Percentiles rank a stretch among this genome's conserved stretches.
Conservation (phyloP, 64 coral and sea anemone genomes). For the Montipora efflorescens region DNA sequence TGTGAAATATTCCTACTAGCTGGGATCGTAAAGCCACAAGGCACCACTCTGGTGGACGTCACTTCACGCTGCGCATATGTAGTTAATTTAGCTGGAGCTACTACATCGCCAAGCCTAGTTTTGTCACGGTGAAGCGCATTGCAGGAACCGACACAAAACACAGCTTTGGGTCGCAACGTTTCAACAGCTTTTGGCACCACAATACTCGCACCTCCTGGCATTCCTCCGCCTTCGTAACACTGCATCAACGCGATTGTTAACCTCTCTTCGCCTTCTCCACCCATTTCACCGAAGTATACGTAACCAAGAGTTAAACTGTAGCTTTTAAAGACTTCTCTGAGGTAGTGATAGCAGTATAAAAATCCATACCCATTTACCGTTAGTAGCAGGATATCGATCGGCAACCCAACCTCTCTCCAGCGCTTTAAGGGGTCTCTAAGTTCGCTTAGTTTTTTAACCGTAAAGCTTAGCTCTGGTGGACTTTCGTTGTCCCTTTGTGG, state of each 20-base stretch:
- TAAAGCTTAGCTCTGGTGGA: neutral
- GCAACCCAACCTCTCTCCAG: neutral
- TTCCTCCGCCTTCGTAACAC: neutral
- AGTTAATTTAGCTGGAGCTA: slow-evolving; percentile 11
- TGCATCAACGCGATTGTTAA: neutral
- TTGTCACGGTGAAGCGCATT: neutral
- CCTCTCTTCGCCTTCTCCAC: neutral
- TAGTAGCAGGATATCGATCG: slow-evolving; percentile 5
- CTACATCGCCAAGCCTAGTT: neutral
- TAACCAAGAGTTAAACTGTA: neutral
- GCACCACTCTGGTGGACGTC: neutral
- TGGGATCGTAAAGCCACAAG: neutral
- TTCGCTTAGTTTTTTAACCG: neutral
- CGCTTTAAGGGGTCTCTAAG: neutral
- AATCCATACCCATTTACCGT: neutral
- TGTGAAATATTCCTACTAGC: neutral
- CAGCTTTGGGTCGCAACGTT: neutral
- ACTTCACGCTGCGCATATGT: slow-evolving; percentile 7
- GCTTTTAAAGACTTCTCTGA: slow-evolving; percentile 6
- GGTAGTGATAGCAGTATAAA: neutral
- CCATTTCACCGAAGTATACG: slow-evolving; percentile 13
- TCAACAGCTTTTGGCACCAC: neutral
- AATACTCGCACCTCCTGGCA: neutral
- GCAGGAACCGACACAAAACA: slow-evolving; percentile 28
- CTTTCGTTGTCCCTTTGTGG: neutral